Conservation (phyloP, 2,888 invertebrate genomes). For the Synergus japonicus region DNA sequence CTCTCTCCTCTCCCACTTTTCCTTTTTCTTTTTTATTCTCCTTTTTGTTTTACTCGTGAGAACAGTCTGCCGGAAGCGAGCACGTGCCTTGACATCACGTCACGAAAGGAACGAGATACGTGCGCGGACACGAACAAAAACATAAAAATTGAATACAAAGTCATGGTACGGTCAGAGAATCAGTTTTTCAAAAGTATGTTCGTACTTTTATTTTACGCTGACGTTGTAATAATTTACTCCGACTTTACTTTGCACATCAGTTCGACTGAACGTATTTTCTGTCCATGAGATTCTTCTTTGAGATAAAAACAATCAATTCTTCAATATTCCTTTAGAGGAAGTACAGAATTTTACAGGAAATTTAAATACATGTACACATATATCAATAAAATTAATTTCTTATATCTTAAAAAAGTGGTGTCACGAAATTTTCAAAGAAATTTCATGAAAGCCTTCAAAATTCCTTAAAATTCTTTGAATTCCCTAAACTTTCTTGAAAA, state of each 20-base stretch:
- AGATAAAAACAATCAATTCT: no score
- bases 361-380: no score
- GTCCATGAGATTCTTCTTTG: no score
- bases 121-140: background rate
- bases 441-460: no score
- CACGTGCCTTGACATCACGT: conserved; percentile 13
- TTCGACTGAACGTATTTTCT: conserved; percentile 16
- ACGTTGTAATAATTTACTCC: conserved; percentile 44
- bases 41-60: conserved; percentile 17
- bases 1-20: background rate
- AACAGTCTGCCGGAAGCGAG: conserved; percentile 17
- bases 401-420: no score
- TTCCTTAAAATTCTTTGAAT: no score
- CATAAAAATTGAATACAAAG: conserved; percentile 23
- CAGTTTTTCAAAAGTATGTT: conserved; percentile 8
- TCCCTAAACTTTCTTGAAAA: no score
- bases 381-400: no score
- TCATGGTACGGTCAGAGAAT: conserved; percentile 10
- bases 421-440: no score
- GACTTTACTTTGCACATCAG: conserved; percentile 36
- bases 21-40: conserved; percentile 38
- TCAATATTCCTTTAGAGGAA: no score
- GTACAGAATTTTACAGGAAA: no score
- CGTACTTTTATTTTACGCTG: conserved; percentile 18
- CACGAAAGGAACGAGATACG: conserved; percentile 22